phyloP scores from a whole-genome alignment of 2,113 vertebrate species.

The Psilopogon haemacephalus region DNA sequence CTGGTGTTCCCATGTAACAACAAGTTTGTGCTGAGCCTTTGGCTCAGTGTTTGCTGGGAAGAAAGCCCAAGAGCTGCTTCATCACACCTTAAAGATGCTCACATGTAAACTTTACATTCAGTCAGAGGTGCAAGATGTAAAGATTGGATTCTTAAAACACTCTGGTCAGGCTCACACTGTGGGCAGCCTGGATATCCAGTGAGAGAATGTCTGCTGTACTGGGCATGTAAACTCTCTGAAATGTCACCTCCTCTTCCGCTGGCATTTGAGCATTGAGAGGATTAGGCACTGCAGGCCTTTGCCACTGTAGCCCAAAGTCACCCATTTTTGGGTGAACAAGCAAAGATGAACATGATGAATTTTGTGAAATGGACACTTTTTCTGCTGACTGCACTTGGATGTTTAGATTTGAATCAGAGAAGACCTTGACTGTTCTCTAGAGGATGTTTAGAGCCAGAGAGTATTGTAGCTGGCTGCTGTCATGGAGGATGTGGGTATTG shows the following conservation, averaged over 20 bases:
- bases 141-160: neutral
- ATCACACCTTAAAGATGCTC: neutral
- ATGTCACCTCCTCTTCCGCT: neutral
- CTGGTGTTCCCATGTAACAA: neutral
- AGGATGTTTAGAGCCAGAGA: neutral
- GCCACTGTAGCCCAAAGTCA: neutral
- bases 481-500: neutral
- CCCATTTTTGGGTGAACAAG: rapidly evolving
- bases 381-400: neutral
- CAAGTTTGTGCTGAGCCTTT: neutral
- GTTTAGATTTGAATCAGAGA: neutral
- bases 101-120: neutral
- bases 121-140: neutral
- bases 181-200: neutral
- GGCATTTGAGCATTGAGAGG: neutral
- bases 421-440: neutral
- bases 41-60: neutral
- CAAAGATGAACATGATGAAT: rapidly evolving
- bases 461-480: neutral
- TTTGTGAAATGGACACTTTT: neutral
- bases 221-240: neutral
- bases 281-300: neutral
- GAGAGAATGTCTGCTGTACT: neutral
- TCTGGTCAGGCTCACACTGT: neutral
- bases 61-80: neutral